phyloP scores from a whole-genome alignment of 2,888 invertebrate genomes.

The Drosophila pseudotalamancana region DNA sequence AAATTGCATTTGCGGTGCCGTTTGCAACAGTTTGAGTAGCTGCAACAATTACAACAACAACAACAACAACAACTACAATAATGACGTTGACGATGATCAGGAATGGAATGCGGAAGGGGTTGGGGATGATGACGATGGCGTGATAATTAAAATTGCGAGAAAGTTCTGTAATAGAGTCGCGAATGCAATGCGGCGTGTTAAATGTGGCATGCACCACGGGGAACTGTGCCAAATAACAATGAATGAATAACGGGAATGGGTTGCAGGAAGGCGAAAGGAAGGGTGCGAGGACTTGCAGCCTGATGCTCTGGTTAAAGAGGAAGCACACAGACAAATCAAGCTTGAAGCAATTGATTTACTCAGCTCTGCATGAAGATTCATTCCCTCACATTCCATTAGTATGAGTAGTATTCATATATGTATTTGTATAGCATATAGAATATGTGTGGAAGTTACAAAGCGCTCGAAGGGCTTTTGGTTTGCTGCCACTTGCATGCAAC shows the following conservation, averaged over 20 bases:
- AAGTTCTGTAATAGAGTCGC: slow-evolving; percentile 43
- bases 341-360: neutral
- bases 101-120: neutral
- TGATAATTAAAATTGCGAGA: slow-evolving; percentile 62
- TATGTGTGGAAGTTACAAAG: neutral
- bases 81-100: neutral
- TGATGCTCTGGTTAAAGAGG: neutral
- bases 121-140: slow-evolving; percentile 35
- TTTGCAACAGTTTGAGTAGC: slow-evolving; percentile 34
- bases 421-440: neutral
- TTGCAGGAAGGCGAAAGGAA: neutral
- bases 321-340: neutral
- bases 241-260: slow-evolving; percentile 35
- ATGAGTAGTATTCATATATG: neutral
- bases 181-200: slow-evolving; percentile 42
- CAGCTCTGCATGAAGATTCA: neutral
- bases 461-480: neutral
- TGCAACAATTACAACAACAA: slow-evolving; percentile 34
- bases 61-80: slow-evolving; percentile 4
- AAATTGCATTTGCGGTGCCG: slow-evolving; percentile 68
- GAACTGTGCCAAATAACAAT: slow-evolving; percentile 41
- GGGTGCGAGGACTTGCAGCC: neutral
- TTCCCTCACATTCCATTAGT: neutral
- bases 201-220: slow-evolving; percentile 23
- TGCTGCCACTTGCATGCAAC: slow-evolving; percentile 18